Conservation (phyloP, 2,888 invertebrate genomes). For the Teleiodes luculella region DNA sequence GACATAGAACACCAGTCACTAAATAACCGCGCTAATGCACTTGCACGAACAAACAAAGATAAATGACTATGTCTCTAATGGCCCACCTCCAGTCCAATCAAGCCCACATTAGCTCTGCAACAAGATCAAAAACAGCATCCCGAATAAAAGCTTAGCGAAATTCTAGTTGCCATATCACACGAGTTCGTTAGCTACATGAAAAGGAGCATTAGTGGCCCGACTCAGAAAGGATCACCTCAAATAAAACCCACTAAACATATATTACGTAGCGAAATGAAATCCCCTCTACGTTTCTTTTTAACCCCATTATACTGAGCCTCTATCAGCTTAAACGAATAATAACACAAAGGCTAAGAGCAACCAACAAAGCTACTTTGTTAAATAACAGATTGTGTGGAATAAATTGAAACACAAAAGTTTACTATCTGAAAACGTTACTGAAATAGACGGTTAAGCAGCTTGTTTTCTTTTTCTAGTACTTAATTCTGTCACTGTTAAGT, state of each 20-base stretch:
- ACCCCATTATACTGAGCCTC: slow-evolving; percentile 41
- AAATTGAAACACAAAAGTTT: background rate
- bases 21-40: background rate
- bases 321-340: slow-evolving; percentile 21
- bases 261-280: slow-evolving; percentile 17
- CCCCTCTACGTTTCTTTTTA: slow-evolving; percentile 32
- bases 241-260: slow-evolving; percentile 32
- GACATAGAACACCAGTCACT: background rate
- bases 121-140: slow-evolving; percentile 11
- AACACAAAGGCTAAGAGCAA: slow-evolving; percentile 6
- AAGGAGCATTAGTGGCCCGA: slow-evolving; percentile 45
- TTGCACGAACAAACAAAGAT: background rate
- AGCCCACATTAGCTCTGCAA: slow-evolving; percentile 8
- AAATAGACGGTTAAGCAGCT: background rate
- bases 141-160: slow-evolving; percentile 25
- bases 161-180: slow-evolving; percentile 21
- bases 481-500: no score
- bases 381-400: slow-evolving; percentile 1
- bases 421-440: background rate
- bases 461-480: no score
- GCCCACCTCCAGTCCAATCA: background rate
- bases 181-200: slow-evolving; percentile 44
- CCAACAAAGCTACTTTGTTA: background rate
- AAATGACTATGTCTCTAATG: background rate
- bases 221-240: slow-evolving; percentile 44